phyloP scores from a whole-genome alignment of 2,888 invertebrate species.

The Latheticus oryzae region DNA sequence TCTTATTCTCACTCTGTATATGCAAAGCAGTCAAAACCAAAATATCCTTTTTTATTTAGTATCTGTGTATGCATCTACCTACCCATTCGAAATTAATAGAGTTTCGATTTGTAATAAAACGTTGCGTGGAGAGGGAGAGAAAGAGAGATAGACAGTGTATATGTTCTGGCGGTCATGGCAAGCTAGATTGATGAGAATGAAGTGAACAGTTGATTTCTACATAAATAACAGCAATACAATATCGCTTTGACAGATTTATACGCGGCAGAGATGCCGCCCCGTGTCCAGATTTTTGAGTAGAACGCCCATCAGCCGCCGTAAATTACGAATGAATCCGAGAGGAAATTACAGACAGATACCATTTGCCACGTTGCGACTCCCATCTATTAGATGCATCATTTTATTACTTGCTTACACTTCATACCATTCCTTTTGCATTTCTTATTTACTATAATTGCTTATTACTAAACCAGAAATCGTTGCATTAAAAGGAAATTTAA shows the following conservation, averaged over 20 bases:
- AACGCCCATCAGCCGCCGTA: constrained; percentile 62
- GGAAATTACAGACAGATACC: constrained; percentile 56
- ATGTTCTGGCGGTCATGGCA: constrained; percentile 50
- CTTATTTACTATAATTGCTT: constrained; percentile 15
- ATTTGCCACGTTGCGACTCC: constrained; percentile 51
- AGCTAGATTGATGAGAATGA: constrained; percentile 64
- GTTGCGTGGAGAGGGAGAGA: constrained; percentile 21
- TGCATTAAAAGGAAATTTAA: no score
- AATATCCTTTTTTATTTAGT: constrained; percentile 4
- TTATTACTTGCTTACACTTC: constrained; percentile 35
- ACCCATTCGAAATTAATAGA: constrained; percentile 37
- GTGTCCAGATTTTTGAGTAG: constrained; percentile 62
- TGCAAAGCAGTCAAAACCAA: no score
- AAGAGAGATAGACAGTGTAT: constrained; percentile 27
- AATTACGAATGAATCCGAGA: constrained; percentile 58
- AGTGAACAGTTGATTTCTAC: constrained; percentile 65
- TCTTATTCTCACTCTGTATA: no score
- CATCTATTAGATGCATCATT: constrained; percentile 43
- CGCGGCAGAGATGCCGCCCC: constrained; percentile 62
- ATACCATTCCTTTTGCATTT: constrained; percentile 6
- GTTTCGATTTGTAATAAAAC: constrained; percentile 33
- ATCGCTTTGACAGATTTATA: constrained; percentile 66
- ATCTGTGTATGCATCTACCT: constrained; percentile 25
- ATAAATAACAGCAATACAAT: constrained; percentile 67
- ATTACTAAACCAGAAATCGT: constrained; percentile 2